Conservation (phyloP, 64 coral and sea anemone species). For the Stichodactyla mertensii region DNA sequence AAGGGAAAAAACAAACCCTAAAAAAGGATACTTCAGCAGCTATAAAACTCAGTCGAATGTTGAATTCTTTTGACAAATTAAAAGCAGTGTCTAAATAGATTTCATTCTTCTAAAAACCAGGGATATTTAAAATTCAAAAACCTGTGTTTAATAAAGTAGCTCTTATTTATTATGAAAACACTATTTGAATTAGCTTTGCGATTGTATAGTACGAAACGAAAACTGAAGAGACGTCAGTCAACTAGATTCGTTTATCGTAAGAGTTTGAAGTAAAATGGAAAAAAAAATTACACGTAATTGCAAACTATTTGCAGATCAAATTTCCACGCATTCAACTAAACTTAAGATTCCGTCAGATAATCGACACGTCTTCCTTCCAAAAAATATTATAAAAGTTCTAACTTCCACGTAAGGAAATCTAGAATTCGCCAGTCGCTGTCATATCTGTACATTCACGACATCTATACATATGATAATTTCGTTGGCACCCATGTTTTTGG, state of each 20-base stretch:
- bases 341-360: neutral
- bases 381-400: neutral
- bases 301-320: neutral
- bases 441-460: too few species aligned
- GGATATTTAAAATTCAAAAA: neutral
- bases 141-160: neutral
- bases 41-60: neutral
- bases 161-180: neutral
- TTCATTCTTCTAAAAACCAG: neutral
- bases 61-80: neutral
- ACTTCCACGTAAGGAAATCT: neutral
- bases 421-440: too few species aligned
- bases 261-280: neutral
- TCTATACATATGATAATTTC: too few species aligned
- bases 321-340: neutral
- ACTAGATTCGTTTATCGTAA: too few species aligned
- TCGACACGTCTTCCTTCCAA: neutral
- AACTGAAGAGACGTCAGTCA: neutral
- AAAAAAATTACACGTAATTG: neutral
- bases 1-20: too few species aligned
- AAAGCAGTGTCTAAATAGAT: neutral
- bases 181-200: neutral
- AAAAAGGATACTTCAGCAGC: too few species aligned
- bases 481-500: neutral
- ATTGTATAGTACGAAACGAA: too few species aligned